Conservation (phyloP, 2,888 invertebrate species). For the Enchytraeus crypticus region DNA sequence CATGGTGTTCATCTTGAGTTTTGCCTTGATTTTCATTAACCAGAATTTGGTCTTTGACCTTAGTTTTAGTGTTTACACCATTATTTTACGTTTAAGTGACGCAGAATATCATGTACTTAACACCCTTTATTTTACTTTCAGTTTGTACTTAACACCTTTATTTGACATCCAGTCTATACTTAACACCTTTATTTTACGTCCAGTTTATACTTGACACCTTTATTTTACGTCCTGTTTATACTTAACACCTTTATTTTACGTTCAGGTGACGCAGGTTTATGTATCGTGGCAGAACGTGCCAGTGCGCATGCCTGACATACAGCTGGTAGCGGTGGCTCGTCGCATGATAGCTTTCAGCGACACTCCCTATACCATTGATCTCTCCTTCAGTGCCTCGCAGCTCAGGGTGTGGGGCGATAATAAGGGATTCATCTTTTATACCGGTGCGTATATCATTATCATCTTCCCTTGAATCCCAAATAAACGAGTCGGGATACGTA, state of each 20-base stretch:
- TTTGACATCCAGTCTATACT: too few species aligned
- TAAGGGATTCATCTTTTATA: conserved; percentile 29
- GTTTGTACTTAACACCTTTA: too few species aligned
- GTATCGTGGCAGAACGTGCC: conserved; percentile 32
- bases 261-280: conserved; percentile 38
- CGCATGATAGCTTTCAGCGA: neutral
- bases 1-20: too few species aligned
- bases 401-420: conserved; percentile 34
- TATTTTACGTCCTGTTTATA: neutral
- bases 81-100: conserved; percentile 28
- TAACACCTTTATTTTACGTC: neutral
- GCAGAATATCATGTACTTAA: too few species aligned
- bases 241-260: neutral
- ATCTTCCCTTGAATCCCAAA: too few species aligned
- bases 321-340: conserved; percentile 33
- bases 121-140: too few species aligned
- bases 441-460: conserved; percentile 31
- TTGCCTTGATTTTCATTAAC: too few species aligned
- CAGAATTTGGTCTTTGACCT: too few species aligned
- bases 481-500: too few species aligned
- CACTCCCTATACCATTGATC: conserved; percentile 16
- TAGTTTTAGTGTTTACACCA: neutral
- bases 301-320: conserved; percentile 29
- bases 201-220: neutral
- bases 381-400: conserved; percentile 27